These are phyloP conservation scores for Scatophagus argus DNA, from an alignment of 2,113 vertebrate species.

Conservation along the genomic window DNA sequence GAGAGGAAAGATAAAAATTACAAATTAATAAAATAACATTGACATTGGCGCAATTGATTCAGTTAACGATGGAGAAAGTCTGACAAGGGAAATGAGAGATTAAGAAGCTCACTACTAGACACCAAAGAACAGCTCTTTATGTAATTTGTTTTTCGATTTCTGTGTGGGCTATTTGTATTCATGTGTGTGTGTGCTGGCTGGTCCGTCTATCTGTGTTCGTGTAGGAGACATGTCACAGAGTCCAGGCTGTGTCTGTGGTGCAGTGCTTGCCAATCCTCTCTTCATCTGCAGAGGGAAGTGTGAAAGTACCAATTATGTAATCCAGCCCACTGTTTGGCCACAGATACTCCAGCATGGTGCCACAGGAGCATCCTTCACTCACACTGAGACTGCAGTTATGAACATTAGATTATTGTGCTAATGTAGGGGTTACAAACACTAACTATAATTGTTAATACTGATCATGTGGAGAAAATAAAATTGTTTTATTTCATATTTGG, in stretches of 20 bases:
- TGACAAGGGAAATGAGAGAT: conserved; percentile 43
- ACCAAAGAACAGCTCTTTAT: conserved; percentile 69
- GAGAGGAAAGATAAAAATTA: conserved; percentile 6
- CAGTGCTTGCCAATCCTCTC: conserved; percentile 65
- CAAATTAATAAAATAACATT: conserved; percentile 40
- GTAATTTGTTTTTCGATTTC: conserved; percentile 55
- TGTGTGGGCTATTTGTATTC: conserved; percentile 68
- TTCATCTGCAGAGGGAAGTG: conserved; percentile 71
- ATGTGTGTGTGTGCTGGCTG: conserved; percentile 35
- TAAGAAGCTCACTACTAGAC: conserved; percentile 33
- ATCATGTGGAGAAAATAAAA: background rate
- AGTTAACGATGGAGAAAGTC: conserved; percentile 21
- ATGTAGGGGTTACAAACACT: background rate
- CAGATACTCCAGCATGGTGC: conserved; percentile 25
- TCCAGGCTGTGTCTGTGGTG: conserved; percentile 52
- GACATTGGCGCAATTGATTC: conserved; percentile 9
- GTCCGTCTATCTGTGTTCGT: conserved; percentile 45
- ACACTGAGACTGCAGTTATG: conserved; percentile 13
- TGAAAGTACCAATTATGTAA: conserved; percentile 79
- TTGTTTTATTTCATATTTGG: background rate
- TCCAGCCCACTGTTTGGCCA: conserved; percentile 57
- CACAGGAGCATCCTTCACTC: conserved; percentile 32
- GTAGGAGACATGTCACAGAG: conserved; percentile 46
- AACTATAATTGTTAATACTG: background rate
- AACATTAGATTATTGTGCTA: background rate